Evolutionary conservation across 2,113 vertebrate species (phyloP).

Genomic region (Salvator merianae): DNA sequence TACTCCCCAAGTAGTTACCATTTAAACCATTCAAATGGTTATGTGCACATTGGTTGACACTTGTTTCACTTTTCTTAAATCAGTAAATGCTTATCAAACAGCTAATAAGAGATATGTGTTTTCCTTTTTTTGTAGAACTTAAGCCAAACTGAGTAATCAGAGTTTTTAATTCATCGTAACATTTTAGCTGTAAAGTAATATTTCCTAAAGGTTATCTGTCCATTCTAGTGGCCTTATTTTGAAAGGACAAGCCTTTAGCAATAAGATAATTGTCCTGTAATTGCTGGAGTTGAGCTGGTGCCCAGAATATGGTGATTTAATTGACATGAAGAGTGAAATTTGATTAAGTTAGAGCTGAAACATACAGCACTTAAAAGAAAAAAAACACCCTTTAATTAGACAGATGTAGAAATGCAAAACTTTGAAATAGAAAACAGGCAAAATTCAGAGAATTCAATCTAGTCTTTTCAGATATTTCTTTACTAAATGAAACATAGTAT

Average conservation of each 20-base stretch:
- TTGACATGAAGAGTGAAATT: slow-evolving; percentile 1
- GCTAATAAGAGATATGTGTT: not conserved
- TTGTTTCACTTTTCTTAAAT: not conserved
- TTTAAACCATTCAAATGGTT: not conserved
- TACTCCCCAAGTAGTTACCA: no score
- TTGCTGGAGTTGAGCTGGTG: slow-evolving; percentile 2
- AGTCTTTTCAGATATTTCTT: not conserved
- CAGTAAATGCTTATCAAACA: slow-evolving; percentile 1
- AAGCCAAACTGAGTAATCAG: slow-evolving; percentile 20
- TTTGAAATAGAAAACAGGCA: not conserved
- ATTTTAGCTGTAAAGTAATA: slow-evolving; percentile 40
- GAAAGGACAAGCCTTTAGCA: slow-evolving; percentile 3
- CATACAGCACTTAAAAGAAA: slow-evolving; percentile 20
- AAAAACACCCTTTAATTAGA: not conserved
- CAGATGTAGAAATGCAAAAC: slow-evolving; percentile 8
- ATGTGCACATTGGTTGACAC: not conserved
- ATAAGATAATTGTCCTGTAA: slow-evolving; percentile 13
- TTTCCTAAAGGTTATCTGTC: slow-evolving; percentile 41
- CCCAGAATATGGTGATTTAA: slow-evolving; percentile 30
- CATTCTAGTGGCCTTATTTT: slow-evolving; percentile 30
- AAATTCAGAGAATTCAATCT: not conserved
- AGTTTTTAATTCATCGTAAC: slow-evolving; percentile 26
- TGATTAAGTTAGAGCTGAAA: slow-evolving; percentile 36
- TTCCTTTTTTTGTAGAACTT: not conserved
- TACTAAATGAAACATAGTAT: not conserved